Evolutionary conservation across 2,797 vertebrate genomes (phyloP), one percentile per base, ranked within the genome.

Genomic region (Ficedula albicollis): DNA sequence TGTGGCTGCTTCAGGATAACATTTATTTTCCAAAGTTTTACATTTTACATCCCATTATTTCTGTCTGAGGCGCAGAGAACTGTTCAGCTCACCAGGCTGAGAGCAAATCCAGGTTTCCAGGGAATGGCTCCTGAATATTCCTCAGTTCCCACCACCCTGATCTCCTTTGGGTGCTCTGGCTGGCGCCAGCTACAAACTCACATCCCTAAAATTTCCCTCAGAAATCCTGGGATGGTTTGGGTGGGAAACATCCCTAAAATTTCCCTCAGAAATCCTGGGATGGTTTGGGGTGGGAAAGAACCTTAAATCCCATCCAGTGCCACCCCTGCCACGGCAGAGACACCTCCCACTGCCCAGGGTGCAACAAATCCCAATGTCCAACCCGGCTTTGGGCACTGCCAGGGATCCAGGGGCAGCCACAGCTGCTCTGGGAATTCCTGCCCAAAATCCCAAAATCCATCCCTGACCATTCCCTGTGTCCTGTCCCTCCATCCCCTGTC

Each of bases 291-390:
- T 27, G 4, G 41, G 64, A 8, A 34, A 29, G 23, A 30, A 39
- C 13, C n/a, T 60, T 0, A 10, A n/a, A 68, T 2, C n/a, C 5
- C 19, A 20, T 1, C 15, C 20, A 10, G 16, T 27, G 9, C 18
- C 38, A n/a, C 16, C 22, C 16, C 49, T 6, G 10, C 38, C 38
- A 9, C n/a, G 51, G 51, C 52, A 72, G 69, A 39, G 52, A 72
- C 39, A 29, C 52, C 32, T 73, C 6, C 51, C 52, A 34, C 25
- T 22, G 25, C 13, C 52, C 43, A 20, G 10, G 43, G 5, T 44
- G 19, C 43, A 11, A 8, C 43, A 20, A 43, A 44, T 8, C 69
- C 38, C 49, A 36, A 1, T 38, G 66, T n/a, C 68, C 51, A 72
- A 0, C 68, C 49, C 27, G 68, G 22, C 38, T 39, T n/a, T 10